Evolutionary conservation across 2,797 vertebrate genomes (phyloP), one percentile per base, ranked within the genome.

Genomic region (Podargus strigoides): DNA sequence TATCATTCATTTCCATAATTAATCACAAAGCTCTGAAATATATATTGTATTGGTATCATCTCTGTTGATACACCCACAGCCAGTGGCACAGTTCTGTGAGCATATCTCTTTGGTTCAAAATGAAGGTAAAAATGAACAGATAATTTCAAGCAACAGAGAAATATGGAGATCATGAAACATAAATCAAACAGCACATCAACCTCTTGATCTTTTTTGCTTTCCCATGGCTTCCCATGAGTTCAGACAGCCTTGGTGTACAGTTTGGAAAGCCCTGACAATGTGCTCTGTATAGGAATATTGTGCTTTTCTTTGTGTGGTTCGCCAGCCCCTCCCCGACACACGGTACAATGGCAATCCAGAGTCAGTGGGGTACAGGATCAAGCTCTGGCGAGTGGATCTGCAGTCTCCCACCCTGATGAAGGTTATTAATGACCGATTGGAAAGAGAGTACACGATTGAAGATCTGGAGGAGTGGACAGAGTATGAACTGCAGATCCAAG

Each of bases 301-400:
- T 41, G 28, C 41, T 75, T 23, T 36, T 11, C 62, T 55, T 50
- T 20, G 42, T 8, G 7, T 69, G 44, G 0, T 5, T 41, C 37
- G 34, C 16, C 96, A 99, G 99, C 98, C 99, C 4, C 98, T 99
- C 36, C 98, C 98, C 0, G 98, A 98, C 88, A 98, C 98, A 0
- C 98, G 98, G 89, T 99, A 98, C 92, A 99, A 99, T 18, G 98
- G 99, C 91, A 99, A 98, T 84, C 99, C 99, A 0, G 99, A 99
- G 96, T 98, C 98, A 0, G 98, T 99, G 95, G 99, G 99, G 46
- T 99, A 99, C 98, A 96, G 98, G 74, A 91, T 99, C 34, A 95
- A 96, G 42, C 97, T 98, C 72, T 97, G 98, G 98, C 98, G 98
- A 39, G 85, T 83, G 1, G 98, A 98, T 15, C 95, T 95, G 36